These are phyloP conservation scores for Drosophila simulans DNA, from an alignment of 1,140 invertebrate species.

Conservation along the genomic window DNA sequence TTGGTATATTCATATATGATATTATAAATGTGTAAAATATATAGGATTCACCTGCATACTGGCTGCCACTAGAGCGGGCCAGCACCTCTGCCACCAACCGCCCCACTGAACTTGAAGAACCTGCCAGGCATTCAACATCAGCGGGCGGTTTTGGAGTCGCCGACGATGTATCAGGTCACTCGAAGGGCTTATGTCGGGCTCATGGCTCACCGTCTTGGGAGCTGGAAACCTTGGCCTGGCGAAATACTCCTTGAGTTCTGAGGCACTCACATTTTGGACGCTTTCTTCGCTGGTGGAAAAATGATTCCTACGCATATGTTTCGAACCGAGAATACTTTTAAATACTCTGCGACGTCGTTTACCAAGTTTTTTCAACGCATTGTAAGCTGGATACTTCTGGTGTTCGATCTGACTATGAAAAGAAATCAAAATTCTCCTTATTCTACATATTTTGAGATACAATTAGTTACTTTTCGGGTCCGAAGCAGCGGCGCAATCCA, in stretches of 20 bases:
- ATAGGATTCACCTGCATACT: neutral
- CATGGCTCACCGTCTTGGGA: neutral
- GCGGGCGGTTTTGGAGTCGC: conserved; percentile 21
- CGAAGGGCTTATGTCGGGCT: neutral
- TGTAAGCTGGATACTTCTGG: neutral
- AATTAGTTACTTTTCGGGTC: conserved; percentile 4
- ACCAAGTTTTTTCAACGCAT: neutral
- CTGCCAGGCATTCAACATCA: conserved; percentile 32
- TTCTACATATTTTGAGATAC: neutral
- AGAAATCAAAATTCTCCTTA: too few species aligned
- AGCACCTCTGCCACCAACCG: conserved; percentile 1
- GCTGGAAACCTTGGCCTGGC: neutral
- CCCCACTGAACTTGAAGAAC: neutral
- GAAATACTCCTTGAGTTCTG: neutral
- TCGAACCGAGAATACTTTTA: neutral
- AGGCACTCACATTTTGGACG: neutral
- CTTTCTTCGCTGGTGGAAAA: conserved; percentile 11
- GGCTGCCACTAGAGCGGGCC: neutral
- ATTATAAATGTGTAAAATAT: neutral
- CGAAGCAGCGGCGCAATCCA: conserved; percentile 3
- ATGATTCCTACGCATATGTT: neutral
- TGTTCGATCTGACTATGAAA: neutral
- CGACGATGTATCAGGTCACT: neutral
- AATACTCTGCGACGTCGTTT: neutral
- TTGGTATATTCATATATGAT: neutral